These are phyloP conservation scores for Cettia cetti DNA, from an alignment of 2,113 vertebrate species.

Conservation along the genomic window DNA sequence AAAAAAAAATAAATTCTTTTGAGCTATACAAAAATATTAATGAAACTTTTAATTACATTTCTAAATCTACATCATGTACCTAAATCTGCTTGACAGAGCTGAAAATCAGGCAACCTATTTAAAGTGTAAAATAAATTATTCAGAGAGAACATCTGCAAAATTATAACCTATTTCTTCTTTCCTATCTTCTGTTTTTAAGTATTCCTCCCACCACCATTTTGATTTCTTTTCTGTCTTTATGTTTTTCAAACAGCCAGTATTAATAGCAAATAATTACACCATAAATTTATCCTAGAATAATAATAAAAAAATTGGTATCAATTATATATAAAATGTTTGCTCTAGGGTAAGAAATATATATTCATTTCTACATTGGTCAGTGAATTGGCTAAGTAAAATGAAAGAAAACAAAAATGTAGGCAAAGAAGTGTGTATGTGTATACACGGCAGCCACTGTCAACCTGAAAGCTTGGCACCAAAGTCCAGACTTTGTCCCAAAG, in stretches of 20 bases:
- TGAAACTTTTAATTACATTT: not conserved
- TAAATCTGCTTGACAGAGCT: not conserved
- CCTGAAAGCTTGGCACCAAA: not conserved
- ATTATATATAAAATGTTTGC: not conserved
- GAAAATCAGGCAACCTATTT: conserved; percentile 1
- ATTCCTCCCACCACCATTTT: not conserved
- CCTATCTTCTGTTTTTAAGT: not conserved
- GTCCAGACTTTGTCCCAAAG: not conserved
- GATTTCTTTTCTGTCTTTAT: not conserved
- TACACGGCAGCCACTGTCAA: not conserved
- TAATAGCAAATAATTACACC: not conserved
- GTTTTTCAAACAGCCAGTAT: not conserved
- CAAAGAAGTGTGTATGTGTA: not conserved
- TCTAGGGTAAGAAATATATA: not conserved
- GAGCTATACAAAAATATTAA: not conserved
- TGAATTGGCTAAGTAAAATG: not conserved
- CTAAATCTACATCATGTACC: not conserved
- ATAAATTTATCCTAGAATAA: not conserved
- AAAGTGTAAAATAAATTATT: not conserved
- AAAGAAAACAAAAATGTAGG: not conserved
- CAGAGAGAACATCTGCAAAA: conserved; percentile 6
- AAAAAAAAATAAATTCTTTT: not conserved
- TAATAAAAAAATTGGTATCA: not conserved
- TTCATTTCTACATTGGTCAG: not conserved
- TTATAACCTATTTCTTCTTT: not conserved